A percentile compares a stretch with the other conserved stretches of the same genome.
These are phyloP conservation scores for Hermetia illucens DNA, from an alignment of 1,140 invertebrate species.

Conservation along the genomic window DNA sequence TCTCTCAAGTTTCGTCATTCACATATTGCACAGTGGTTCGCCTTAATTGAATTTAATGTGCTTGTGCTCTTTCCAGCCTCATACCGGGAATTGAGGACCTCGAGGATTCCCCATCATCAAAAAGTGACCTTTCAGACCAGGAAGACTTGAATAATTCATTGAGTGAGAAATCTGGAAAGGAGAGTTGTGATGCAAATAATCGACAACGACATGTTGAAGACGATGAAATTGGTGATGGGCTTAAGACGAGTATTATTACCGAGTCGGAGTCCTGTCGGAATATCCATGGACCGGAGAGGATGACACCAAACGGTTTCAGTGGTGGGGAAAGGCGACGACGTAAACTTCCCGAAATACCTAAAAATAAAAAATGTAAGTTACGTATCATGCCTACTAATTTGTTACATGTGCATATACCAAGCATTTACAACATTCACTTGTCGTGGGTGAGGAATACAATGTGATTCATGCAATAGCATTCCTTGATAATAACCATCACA, in stretches of 20 bases:
- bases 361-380: slow-evolving; percentile 66
- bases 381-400: no score
- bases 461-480: no score
- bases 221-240: slow-evolving; percentile 30
- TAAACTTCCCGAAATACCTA: slow-evolving; percentile 75
- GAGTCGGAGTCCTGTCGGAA: slow-evolving; percentile 9
- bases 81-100: slow-evolving; percentile 15
- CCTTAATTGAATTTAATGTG: no score
- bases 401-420: no score
- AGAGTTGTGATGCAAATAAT: slow-evolving; percentile 11
- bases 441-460: no score
- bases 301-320: slow-evolving; percentile 13
- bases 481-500: no score
- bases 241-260: no score
- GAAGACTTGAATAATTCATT: slow-evolving; percentile 14
- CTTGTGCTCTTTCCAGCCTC: no score
- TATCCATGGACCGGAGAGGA: slow-evolving; percentile 10
- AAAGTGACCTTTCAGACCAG: slow-evolving; percentile 42
- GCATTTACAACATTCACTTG: no score
- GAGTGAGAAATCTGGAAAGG: not conserved
- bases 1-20: no score
- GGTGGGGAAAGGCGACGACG: slow-evolving; percentile 48
- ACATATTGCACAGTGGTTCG: no score
- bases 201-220: slow-evolving; percentile 19
- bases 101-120: slow-evolving; percentile 62